Evolutionary conservation across 2,113 vertebrate genomes (phyloP).

Genomic region (Mus musculus): DNA sequence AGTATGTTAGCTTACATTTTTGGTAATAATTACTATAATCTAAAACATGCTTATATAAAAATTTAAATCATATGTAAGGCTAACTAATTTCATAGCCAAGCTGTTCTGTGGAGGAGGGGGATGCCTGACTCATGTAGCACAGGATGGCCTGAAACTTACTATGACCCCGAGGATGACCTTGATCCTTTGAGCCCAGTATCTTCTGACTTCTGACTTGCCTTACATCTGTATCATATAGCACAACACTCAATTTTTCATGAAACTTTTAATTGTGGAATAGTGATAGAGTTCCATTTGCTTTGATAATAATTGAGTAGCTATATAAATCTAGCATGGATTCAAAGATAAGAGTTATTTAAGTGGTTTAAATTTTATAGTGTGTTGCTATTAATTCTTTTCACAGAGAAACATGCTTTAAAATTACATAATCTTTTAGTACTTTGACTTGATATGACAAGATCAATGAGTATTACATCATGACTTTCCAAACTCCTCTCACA

Average conservation of each 20-base stretch:
- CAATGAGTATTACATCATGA: accelerated
- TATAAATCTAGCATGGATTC: background rate
- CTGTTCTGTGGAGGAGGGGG: background rate
- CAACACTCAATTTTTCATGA: background rate
- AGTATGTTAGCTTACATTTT: background rate
- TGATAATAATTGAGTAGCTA: background rate
- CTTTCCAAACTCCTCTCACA: background rate
- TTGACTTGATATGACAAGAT: background rate
- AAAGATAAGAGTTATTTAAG: background rate
- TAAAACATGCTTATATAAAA: background rate
- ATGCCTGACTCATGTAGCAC: background rate
- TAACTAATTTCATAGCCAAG: background rate
- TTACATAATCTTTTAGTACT: too few species aligned
- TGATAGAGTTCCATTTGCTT: background rate
- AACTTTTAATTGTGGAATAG: background rate
- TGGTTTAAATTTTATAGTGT: background rate
- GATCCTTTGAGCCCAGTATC: too few species aligned
- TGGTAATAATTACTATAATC: background rate
- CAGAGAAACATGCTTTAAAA: background rate
- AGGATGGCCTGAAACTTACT: background rate
- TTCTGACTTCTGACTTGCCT: background rate
- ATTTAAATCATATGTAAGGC: background rate
- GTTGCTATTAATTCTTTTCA: background rate
- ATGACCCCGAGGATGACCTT: background rate
- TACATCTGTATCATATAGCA: background rate